These are phyloP conservation scores for Lepus americanus DNA, from an alignment of 2,113 vertebrate genomes.

Conservation along the genomic window DNA sequence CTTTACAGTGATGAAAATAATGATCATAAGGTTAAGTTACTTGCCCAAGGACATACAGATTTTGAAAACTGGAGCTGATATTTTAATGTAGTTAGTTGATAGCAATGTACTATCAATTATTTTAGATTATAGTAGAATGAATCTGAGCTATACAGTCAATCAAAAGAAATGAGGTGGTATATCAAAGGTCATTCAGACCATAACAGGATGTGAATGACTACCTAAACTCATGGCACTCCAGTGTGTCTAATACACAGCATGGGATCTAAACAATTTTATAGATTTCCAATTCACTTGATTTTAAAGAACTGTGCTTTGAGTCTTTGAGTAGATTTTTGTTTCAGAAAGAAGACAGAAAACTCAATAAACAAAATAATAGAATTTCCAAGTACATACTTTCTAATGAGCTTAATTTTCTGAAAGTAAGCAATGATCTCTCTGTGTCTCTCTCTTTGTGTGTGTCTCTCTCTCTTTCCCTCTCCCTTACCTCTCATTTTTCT, in stretches of 20 bases:
- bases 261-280: slow-evolving; percentile 19
- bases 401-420: slow-evolving; percentile 65
- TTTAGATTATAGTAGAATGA: not conserved
- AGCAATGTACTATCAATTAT: slow-evolving; percentile 16
- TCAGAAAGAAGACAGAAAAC: slow-evolving; percentile 49
- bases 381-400: slow-evolving; percentile 59
- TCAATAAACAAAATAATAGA: slow-evolving; percentile 28
- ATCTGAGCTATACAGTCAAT: not conserved
- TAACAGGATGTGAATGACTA: not conserved
- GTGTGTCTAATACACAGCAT: not conserved
- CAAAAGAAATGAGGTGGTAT: not conserved
- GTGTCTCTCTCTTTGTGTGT: not conserved
- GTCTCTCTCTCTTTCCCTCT: no score
- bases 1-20: slow-evolving; percentile 17
- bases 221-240: not conserved
- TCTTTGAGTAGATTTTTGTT: slow-evolving; percentile 54
- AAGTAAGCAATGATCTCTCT: slow-evolving; percentile 42
- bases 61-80: not conserved
- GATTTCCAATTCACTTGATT: slow-evolving; percentile 58
- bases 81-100: not conserved
- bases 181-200: not conserved
- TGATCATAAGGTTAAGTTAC: not conserved
- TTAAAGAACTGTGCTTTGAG: not conserved
- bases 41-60: not conserved
- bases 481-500: not conserved